Conservation (phyloP, 2,888 invertebrate genomes). For the Mechanitis mazaeus region DNA sequence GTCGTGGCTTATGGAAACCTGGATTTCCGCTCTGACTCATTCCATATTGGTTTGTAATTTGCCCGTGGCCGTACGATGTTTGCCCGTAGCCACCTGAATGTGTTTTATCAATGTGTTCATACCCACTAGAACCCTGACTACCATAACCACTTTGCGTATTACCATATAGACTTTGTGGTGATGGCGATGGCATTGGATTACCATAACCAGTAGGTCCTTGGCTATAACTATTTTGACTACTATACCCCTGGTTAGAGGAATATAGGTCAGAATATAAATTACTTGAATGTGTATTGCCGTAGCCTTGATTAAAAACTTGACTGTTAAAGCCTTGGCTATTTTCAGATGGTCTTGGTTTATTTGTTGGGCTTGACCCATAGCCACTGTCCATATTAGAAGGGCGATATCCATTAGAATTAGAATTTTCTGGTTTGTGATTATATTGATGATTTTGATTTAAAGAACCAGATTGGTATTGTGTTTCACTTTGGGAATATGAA, state of each 20-base stretch:
- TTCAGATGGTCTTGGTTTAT: constrained; percentile 28
- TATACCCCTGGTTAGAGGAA: constrained; percentile 9
- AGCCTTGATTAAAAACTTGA: constrained; percentile 21
- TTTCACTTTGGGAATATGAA: constrained; percentile 23
- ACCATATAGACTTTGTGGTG: constrained; percentile 10
- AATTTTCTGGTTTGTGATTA: constrained; percentile 28
- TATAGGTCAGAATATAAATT: constrained; percentile 14
- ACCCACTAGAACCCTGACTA: constrained; percentile 11
- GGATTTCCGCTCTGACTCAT: background rate
- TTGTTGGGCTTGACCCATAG: constrained; percentile 13
- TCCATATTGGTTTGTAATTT: constrained; percentile 15
- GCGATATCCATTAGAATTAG: constrained; percentile 9
- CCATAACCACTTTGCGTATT: constrained; percentile 14
- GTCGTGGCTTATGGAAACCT: background rate
- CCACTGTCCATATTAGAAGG: constrained; percentile 9
- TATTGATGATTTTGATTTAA: constrained; percentile 19
- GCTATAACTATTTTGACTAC: constrained; percentile 12
- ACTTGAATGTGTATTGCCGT: constrained; percentile 3
- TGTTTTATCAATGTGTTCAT: constrained; percentile 5
- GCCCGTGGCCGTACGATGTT: constrained; percentile 5
- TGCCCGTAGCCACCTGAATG: constrained; percentile 13
- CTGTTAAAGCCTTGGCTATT: constrained; percentile 17
- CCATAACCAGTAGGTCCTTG: constrained; percentile 15
- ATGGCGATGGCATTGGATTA: constrained; percentile 18
- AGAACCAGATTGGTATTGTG: constrained; percentile 25